Percentiles rank a stretch among this genome's conserved stretches.
These are phyloP conservation scores for Perca schrenkii DNA, from an alignment of 2,113 vertebrate species.

Conservation along the genomic window DNA sequence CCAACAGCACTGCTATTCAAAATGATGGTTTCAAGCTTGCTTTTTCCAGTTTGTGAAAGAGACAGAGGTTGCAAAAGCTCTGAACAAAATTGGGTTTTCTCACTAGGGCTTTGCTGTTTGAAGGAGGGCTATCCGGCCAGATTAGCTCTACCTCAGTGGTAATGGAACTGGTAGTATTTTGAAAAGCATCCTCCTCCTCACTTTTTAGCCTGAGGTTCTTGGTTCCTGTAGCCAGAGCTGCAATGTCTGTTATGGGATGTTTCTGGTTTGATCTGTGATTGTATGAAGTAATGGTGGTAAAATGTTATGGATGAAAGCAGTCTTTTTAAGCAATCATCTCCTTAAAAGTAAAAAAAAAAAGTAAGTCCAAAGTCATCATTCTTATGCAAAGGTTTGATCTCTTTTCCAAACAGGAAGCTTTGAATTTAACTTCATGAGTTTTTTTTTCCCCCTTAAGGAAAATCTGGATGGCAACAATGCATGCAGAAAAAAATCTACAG, in stretches of 20 bases:
- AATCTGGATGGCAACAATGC: neutral
- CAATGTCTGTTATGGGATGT: constrained; percentile 17
- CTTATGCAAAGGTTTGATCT: neutral
- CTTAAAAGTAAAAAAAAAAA: neutral
- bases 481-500: neutral
- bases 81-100: constrained; percentile 76
- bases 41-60: constrained; percentile 46
- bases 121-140: constrained; percentile 76
- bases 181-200: constrained; percentile 56
- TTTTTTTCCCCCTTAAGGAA: no score
- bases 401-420: neutral
- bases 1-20: constrained; percentile 34
- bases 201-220: constrained; percentile 43
- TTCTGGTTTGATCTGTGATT: constrained; percentile 31
- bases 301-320: constrained; percentile 7
- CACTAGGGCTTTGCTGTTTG: constrained; percentile 77
- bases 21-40: constrained; percentile 60
- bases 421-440: neutral
- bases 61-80: constrained; percentile 55
- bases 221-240: constrained; percentile 22
- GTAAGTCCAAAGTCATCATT: neutral
- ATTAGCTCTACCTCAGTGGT: constrained; percentile 74
- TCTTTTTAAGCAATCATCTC: constrained; percentile 1
- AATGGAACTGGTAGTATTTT: constrained; percentile 75
- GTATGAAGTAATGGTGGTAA: constrained; percentile 18